Conservation (phyloP, 2,113 vertebrate genomes). For the Bombycilla garrulus region DNA sequence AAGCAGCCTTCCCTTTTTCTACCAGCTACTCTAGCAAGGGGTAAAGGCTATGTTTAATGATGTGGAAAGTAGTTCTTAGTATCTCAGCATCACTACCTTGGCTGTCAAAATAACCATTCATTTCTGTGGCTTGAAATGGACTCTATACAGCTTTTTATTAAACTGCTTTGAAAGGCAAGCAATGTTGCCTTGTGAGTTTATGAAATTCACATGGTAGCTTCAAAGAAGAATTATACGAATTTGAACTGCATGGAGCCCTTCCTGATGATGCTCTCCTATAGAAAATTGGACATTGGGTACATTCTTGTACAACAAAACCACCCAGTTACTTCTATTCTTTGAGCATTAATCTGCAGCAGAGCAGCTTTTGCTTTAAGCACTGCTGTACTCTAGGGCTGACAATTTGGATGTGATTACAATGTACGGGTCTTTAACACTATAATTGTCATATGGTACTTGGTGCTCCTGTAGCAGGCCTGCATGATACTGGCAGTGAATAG, state of each 20-base stretch:
- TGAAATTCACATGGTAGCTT: background rate
- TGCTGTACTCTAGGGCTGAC: background rate
- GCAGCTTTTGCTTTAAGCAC: background rate
- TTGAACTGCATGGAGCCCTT: background rate
- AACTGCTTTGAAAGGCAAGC: slow-evolving; percentile 9
- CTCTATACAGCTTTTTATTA: background rate
- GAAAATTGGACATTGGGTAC: background rate
- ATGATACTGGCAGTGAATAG: background rate
- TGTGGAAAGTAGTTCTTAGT: slow-evolving; percentile 30
- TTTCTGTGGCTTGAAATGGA: slow-evolving; percentile 25
- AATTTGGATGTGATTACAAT: background rate
- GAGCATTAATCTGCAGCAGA: background rate
- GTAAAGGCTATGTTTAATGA: slow-evolving; percentile 31
- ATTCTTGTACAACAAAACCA: background rate
- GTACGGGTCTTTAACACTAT: background rate
- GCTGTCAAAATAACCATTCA: slow-evolving; percentile 39
- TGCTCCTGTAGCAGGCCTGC: background rate
- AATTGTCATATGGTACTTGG: background rate
- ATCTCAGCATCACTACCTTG: slow-evolving; percentile 1
- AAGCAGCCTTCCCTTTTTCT: slow-evolving; percentile 4
- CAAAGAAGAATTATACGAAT: slow-evolving; percentile 3
- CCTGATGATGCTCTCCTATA: background rate
- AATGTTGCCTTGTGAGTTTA: background rate
- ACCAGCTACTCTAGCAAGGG: background rate
- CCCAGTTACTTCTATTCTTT: background rate